These are phyloP conservation scores for Agelaius tricolor DNA, from an alignment of 2,113 vertebrate species.

Conservation along the genomic window DNA sequence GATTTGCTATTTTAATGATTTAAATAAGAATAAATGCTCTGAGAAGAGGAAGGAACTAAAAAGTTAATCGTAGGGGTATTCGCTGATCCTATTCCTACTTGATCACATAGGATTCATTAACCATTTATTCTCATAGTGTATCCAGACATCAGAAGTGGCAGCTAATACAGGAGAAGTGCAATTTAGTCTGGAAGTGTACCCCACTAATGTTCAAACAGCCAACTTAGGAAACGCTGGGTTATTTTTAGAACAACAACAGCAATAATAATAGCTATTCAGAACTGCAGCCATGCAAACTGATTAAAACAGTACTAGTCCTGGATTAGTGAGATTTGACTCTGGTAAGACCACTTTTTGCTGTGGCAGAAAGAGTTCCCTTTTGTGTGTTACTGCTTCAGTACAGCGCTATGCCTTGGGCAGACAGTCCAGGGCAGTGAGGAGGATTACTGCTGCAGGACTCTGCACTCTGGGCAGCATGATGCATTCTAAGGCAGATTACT, in stretches of 20 bases:
- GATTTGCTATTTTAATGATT: not conserved
- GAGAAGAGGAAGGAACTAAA: not conserved
- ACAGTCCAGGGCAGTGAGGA: constrained; percentile 30
- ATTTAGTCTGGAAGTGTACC: constrained; percentile 19
- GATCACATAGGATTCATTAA: not conserved
- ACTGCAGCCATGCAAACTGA: constrained; percentile 64
- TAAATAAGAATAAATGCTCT: not conserved
- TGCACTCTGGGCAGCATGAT: constrained; percentile 34
- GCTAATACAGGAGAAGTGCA: not conserved
- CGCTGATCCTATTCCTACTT: not conserved
- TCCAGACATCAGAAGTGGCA: not conserved
- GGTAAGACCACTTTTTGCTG: constrained; percentile 39
- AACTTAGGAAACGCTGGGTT: constrained; percentile 63
- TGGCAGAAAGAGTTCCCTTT: constrained; percentile 41
- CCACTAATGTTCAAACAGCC: constrained; percentile 54
- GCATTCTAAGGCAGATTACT: constrained; percentile 66
- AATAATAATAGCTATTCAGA: constrained; percentile 24
- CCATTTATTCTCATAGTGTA: not conserved
- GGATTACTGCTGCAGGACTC: constrained; percentile 28
- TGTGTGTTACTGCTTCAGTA: not conserved
- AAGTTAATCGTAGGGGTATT: not conserved
- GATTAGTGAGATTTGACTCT: constrained; percentile 61
- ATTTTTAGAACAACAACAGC: constrained; percentile 64
- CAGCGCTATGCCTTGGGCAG: not conserved
- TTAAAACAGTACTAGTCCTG: constrained; percentile 44